Base-by-base conservation (phyloP, 2,113 vertebrate species). In the Gobiocypris rarus region DNA sequence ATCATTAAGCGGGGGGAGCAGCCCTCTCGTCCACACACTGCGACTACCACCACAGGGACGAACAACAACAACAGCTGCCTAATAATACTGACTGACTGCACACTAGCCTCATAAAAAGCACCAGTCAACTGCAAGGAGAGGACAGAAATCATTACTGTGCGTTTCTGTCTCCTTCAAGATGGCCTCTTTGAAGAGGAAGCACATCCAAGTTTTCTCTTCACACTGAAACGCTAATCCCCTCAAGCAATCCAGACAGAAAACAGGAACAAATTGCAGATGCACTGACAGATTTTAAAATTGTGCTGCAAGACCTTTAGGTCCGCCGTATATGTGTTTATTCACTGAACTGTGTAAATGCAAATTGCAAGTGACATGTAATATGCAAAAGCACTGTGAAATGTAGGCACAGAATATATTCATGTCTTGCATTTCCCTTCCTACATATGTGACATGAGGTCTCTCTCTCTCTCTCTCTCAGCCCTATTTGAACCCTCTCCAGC, bases 1-100 rank as follows among this genome's bases (percentile, higher is more conserved):
- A 92, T 92, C 88, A 90, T 94, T 92, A 91, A 86, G 90, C 81
- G 61, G 69, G 63, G 84, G 80, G 85, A 90, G 91, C 89, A 87
- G 86, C 82, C 76, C 70, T 75, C 86, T 88, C 84, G 80, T 87
- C 79, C 89, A 63, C 89, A 85, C 89, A 90, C 79, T 48, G 74
- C 41, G 19, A 69, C 80, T 58, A 79, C 78, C 83, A 82, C 86
- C 63, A 84, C 83, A 83, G 90, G 87, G 76, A 88, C 65, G 81
- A 38, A 75, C 83, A 86, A 61, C 84, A 86, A 84, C 87, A 89
- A 87, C 87, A 89, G 89, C 88, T 89, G 86, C 86, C 85, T 83
- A 89, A 87, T 85, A 85, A 85, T 77, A 85, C 67, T 45, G 79
- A 69, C 74, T 10, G 69, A 83, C 69, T 83, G 69, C 83, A 54